Conservation (phyloP, 1,140 invertebrate species). For the Mycetomoellerius zeteki region DNA sequence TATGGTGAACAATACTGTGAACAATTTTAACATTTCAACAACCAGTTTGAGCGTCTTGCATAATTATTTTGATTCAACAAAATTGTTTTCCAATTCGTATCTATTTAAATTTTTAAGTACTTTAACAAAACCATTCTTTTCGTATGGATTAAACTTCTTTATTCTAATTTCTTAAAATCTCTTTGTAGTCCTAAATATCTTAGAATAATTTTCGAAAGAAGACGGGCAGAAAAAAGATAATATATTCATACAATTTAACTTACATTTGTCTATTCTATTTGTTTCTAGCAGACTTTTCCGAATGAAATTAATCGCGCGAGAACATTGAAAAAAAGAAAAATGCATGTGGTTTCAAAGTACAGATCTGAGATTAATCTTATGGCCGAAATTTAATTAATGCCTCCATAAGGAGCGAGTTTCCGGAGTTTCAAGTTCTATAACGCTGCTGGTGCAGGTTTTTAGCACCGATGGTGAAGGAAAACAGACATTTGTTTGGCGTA, state of each 20-base stretch:
- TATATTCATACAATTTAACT: constrained; percentile 4
- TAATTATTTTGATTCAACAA: too few relatives aligned
- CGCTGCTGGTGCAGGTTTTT: constrained; percentile 15
- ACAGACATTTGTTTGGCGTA: background rate
- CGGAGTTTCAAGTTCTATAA: background rate
- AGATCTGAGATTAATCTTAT: background rate
- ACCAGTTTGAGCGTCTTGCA: too few relatives aligned
- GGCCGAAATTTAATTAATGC: constrained; percentile 56
- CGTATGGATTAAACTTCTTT: too few relatives aligned
- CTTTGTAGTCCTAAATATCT: background rate
- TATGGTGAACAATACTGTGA: too few relatives aligned
- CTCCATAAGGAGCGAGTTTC: constrained; percentile 24
- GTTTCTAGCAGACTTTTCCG: background rate
- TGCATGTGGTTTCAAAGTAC: background rate
- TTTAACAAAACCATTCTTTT: too few relatives aligned
- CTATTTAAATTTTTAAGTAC: too few relatives aligned
- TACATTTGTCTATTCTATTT: background rate
- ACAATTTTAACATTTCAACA: too few relatives aligned
- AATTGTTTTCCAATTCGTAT: too few relatives aligned
- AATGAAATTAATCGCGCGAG: constrained; percentile 3
- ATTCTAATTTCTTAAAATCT: too few relatives aligned
- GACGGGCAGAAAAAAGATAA: background rate
- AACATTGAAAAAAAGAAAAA: background rate
- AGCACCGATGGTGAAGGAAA: background rate
- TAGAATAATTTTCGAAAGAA: background rate